Evolutionary conservation across 2,113 vertebrate species (phyloP), one percentile per base, ranked within the genome.

Genomic region (Seriola rivoliana): DNA sequence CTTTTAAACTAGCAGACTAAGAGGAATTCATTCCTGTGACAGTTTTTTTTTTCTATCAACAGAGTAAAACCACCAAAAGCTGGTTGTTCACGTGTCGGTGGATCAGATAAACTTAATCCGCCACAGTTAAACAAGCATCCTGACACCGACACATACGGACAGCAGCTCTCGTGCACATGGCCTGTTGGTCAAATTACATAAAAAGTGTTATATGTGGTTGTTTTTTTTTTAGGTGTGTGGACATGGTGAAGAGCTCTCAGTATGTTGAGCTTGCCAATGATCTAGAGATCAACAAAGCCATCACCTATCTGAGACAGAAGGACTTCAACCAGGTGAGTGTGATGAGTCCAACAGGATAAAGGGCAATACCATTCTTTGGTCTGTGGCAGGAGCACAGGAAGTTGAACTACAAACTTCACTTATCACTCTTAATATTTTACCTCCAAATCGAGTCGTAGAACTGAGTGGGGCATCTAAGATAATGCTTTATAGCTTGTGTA

Each of bases 221-320:
- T 34, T 59, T 89, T 1, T 79, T 1, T 94, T 93, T 4, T 62
- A 99, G 98, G 97, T 99, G 98, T 94, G 97, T 99, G 79, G 97
- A 99, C 82, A 96, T 93, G 78, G 97, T 99, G 71, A 99, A 99
- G 92, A 93, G 94, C 62, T 99, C 97, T 69, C 97, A 96, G 46
- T 99, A 99, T 36, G 95, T 98, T 3, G 98, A 99, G 81, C 92
- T 99, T 59, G 98, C 98, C 76, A 98, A 99, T 84, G 97, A 99
- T 70, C 91, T 99, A 81, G 98, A 99, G 93, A 99, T 99, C 90
- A 99, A 97, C 94, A 99, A 99, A 95, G 98, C 98, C 71, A 97
- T 98, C 89, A 99, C 97, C n/a, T 99, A 97, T 85, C 93, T 99
- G 77, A 95, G 97, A 88, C 97, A 98, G 88, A 97, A 95, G 87